A percentile compares a stretch with the other conserved stretches of the same genome.
Conservation (phyloP, 2,113 vertebrate species). For the Psittacula cyanocephala region DNA sequence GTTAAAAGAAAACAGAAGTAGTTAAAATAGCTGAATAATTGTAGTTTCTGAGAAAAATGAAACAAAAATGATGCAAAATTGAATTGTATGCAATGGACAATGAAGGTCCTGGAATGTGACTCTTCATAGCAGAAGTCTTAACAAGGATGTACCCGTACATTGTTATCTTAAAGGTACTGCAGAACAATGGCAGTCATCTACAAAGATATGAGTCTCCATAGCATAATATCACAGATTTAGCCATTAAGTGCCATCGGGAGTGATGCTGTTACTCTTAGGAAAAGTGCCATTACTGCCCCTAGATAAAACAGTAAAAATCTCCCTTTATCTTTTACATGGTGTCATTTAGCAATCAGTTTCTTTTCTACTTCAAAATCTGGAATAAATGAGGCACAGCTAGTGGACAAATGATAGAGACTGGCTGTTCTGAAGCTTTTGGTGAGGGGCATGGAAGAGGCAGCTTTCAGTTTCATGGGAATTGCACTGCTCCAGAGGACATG, state of each 20-base stretch:
- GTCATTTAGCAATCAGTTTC: slow-evolving; percentile 40
- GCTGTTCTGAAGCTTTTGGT: background rate
- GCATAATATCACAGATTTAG: slow-evolving; percentile 19
- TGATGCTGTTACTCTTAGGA: background rate
- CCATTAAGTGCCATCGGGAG: background rate
- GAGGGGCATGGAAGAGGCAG: background rate
- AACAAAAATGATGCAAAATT: background rate
- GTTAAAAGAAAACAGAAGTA: background rate
- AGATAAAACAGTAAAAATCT: slow-evolving; percentile 32
- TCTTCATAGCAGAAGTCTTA: background rate
- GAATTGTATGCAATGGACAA: background rate
- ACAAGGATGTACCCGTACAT: background rate
- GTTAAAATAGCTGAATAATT: background rate
- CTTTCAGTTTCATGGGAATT: background rate
- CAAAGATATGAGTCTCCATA: background rate
- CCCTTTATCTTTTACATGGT: background rate
- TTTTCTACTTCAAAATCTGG: slow-evolving; percentile 12
- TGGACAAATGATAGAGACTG: background rate
- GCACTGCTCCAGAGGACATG: background rate
- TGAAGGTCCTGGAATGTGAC: background rate
- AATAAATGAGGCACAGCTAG: slow-evolving; percentile 10
- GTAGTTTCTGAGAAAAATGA: background rate
- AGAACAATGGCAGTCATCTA: slow-evolving; percentile 1
- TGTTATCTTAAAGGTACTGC: background rate
- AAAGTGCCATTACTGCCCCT: background rate